Base-by-base conservation (phyloP, 2,888 invertebrate species). In the Odiellus spinosus region DNA sequence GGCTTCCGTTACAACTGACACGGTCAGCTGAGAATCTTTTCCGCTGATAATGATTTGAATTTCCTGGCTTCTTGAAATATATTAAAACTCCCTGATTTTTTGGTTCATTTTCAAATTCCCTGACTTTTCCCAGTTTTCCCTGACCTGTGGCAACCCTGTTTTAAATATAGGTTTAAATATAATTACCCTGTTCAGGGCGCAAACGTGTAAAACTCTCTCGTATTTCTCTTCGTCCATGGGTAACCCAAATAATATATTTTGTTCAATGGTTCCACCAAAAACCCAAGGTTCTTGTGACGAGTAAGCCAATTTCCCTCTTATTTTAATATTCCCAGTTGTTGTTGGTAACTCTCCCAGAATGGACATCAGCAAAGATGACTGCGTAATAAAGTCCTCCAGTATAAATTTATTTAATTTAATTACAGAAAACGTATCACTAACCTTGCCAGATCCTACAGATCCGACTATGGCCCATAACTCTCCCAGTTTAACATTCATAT, bases 221-320 rank as follows among this genome's bases (percentile, higher is more conserved):
- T 71, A 77, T 55, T 68, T 67, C 41, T 66, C 67, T 34, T 69
- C 63, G 48, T 76, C 71, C 54, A 69, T 75, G 51, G 75, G 71
- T 59, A 74, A 75, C 0, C 91, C 93, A 66, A 96, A 95, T 2
- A 90, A 65, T 54, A 96, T 87, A 65, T 96, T 96, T 60, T 93
- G 88, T 11, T 85, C 73, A 0, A 96, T 79, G 51, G 83, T 82
- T 2, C 73, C 74, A 40, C 75, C 73, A 56, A 76, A 71, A 26
- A 77, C 70, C 85, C 86, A 87, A 0, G 86, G 77, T 57, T 84
- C 55, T 59, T 71, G 71, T 42, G 80, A 75, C 2, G 80, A 77
- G 61, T 82, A 86, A 1, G 71, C 67, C 4, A 73, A 53, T 26
- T 58, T 63, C 3, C 83, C 83, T 1, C 71, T 71, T 14, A 80